phyloP scores from a whole-genome alignment of 2,113 vertebrate species.

The Dasyprocta punctata region DNA sequence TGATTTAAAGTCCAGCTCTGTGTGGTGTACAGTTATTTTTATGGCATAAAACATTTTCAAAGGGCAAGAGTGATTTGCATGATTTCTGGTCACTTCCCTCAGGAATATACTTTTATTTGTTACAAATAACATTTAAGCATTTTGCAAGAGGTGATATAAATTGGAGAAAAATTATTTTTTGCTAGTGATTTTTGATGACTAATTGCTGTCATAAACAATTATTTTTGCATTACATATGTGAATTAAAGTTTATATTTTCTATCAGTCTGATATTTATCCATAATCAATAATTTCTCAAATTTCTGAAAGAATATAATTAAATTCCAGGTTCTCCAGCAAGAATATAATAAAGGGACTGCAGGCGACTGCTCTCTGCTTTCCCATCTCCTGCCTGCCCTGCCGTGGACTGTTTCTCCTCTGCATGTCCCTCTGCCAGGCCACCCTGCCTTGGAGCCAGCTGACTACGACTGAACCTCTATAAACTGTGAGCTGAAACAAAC shows the following conservation, averaged over 20 bases:
- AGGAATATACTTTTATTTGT: constrained; percentile 31
- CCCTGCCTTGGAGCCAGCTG: neutral
- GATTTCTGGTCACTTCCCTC: constrained; percentile 54
- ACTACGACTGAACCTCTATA: neutral
- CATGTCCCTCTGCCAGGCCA: neutral
- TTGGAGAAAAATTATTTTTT: constrained; percentile 39
- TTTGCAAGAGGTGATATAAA: neutral
- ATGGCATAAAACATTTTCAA: constrained; percentile 40
- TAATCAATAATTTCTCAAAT: constrained; percentile 35
- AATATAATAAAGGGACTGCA: neutral
- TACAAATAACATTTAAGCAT: constrained; percentile 51
- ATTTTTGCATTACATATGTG: neutral
- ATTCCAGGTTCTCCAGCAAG: constrained; percentile 23
- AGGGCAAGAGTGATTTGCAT: constrained; percentile 11
- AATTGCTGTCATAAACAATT: neutral
- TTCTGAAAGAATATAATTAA: constrained; percentile 30
- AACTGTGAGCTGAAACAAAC: neutral
- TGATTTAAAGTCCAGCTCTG: constrained; percentile 1
- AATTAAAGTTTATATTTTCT: neutral
- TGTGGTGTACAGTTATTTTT: constrained; percentile 19
- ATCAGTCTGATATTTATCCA: neutral
- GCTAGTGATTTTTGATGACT: constrained; percentile 33
- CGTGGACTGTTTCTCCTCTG: neutral
- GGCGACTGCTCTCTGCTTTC: neutral
- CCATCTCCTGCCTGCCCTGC: neutral